These are phyloP conservation scores for Ceratitis capitata DNA, from an alignment of 1,140 invertebrate species.

Conservation along the genomic window DNA sequence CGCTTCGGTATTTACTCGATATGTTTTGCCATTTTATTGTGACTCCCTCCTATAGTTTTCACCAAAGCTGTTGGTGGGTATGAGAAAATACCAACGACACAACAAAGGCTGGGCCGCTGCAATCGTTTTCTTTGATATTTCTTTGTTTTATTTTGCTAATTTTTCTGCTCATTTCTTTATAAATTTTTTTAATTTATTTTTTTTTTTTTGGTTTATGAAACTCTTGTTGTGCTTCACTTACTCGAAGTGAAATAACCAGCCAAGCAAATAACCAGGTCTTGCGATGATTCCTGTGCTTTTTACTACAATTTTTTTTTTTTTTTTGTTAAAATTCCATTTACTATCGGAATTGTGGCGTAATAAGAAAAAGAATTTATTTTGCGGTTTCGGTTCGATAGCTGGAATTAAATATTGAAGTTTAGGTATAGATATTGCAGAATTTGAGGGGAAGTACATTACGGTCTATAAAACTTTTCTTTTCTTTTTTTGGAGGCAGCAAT, in stretches of 20 bases:
- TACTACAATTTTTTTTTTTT: not conserved
- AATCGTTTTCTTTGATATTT: not conserved
- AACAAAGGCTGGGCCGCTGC: not conserved
- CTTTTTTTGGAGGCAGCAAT: not conserved
- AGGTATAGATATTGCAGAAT: not conserved
- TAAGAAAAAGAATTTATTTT: not conserved
- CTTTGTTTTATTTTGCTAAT: too few species aligned
- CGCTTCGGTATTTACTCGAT: not conserved
- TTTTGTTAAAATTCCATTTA: not conserved
- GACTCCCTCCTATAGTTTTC: not conserved
- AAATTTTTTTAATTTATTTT: too few species aligned
- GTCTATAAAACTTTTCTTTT: not conserved
- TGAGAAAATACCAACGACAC: not conserved
- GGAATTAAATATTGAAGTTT: not conserved
- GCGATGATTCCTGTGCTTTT: not conserved
- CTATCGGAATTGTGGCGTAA: not conserved
- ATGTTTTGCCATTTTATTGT: not conserved
- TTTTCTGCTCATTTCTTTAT: too few species aligned
- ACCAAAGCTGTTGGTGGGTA: not conserved
- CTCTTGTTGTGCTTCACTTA: not conserved
- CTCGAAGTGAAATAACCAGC: not conserved
- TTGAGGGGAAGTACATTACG: not conserved
- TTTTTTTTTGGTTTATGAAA: not conserved
- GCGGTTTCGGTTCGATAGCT: not conserved
- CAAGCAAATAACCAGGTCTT: not conserved